These are phyloP conservation scores for Automeris io DNA, from an alignment of 2,888 invertebrate species.

Conservation along the genomic window DNA sequence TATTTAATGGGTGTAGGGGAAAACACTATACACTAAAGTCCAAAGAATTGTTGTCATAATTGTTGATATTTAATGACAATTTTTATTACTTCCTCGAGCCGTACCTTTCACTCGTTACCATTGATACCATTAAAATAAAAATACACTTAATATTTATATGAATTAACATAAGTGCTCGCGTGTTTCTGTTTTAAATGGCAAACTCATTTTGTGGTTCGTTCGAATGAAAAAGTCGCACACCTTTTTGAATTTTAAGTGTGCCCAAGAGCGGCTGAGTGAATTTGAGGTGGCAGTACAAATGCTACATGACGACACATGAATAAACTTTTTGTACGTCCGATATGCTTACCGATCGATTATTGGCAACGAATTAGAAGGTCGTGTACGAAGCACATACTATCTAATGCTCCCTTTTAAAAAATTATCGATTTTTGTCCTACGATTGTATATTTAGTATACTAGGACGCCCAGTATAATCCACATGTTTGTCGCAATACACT, in stretches of 20 bases:
- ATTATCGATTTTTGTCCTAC: no score
- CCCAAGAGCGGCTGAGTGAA: no score
- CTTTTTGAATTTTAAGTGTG: background rate
- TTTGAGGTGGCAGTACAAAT: no score
- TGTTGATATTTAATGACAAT: slow-evolving; percentile 12
- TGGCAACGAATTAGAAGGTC: no score
- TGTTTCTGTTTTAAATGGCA: slow-evolving; percentile 2
- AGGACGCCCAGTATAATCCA: no score
- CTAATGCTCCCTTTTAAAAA: no score
- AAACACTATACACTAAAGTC: slow-evolving; percentile 31
- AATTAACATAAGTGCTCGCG: background rate
- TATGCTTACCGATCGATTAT: no score
- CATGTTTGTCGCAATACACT: no score
- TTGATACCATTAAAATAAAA: slow-evolving; percentile 1
- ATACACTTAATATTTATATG: background rate
- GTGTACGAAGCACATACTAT: no score
- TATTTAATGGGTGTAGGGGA: slow-evolving; percentile 44
- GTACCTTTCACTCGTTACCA: slow-evolving; percentile 7
- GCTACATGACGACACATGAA: no score
- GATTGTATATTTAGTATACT: no score
- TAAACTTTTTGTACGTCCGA: no score
- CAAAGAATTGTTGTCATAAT: slow-evolving; percentile 15
- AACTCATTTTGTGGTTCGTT: background rate
- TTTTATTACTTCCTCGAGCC: slow-evolving; percentile 23
- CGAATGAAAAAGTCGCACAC: background rate